Evolutionary conservation across 2,888 invertebrate genomes (phyloP).

Genomic region (Aporophyla nigra): DNA sequence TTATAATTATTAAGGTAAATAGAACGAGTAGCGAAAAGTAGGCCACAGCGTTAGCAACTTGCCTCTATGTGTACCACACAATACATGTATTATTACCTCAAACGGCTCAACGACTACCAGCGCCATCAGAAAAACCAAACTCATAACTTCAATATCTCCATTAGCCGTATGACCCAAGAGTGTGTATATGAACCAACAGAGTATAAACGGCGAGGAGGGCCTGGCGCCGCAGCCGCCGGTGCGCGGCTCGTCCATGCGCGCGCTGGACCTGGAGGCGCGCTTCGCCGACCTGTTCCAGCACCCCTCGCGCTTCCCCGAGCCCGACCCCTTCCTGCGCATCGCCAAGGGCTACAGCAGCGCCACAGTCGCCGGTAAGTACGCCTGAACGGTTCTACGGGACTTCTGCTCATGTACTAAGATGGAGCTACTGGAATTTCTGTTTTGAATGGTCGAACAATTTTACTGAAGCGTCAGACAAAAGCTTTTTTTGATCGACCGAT

Average conservation of each 20-base stretch:
- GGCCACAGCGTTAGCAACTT: too few relatives aligned
- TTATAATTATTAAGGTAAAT: too few relatives aligned
- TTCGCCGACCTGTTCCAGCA: constrained; percentile 93
- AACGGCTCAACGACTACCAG: neutral
- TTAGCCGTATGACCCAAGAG: neutral
- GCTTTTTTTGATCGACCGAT: neutral
- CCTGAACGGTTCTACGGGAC: constrained; percentile 58
- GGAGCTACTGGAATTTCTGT: constrained; percentile 2
- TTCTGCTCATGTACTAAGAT: constrained; percentile 10
- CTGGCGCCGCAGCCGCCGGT: constrained; percentile 91
- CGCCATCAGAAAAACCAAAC: neutral
- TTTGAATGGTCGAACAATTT: neutral
- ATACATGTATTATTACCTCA: neutral
- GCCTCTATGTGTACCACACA: too few relatives aligned
- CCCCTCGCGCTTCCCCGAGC: constrained; percentile 92
- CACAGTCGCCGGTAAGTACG: constrained; percentile 85
- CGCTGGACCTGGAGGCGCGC: constrained; percentile 92
- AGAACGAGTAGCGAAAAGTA: too few relatives aligned
- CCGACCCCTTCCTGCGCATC: constrained; percentile 93
- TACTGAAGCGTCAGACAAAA: neutral
- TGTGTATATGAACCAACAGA: constrained; percentile 64
- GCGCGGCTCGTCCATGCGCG: constrained; percentile 92
- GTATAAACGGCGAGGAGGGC: constrained; percentile 80
- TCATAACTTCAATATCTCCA: too few relatives aligned
- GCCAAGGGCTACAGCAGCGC: constrained; percentile 93